A percentile compares a stretch with the other conserved stretches of the same genome.
phyloP scores from a whole-genome alignment of 2,113 vertebrate genomes.

The Lonchura striata region DNA sequence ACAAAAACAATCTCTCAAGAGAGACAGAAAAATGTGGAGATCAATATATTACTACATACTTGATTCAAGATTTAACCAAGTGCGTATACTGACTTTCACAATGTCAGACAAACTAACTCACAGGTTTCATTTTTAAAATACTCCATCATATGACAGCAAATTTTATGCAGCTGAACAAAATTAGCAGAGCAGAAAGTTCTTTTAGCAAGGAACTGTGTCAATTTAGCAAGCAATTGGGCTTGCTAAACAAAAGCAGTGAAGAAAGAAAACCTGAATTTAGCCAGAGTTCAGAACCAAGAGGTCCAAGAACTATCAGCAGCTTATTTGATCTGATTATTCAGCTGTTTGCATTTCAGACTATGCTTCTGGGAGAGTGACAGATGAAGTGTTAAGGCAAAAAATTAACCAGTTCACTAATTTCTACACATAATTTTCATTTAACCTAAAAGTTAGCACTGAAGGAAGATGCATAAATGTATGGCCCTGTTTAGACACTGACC shows the following conservation, averaged over 20 bases:
- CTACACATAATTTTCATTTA: background rate
- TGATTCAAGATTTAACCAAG: background rate
- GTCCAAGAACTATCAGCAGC: background rate
- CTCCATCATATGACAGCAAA: background rate
- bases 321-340: background rate
- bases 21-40: background rate
- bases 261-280: background rate
- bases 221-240: background rate
- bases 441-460: background rate
- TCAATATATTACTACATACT: background rate
- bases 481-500: background rate
- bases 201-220: background rate
- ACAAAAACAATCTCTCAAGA: background rate
- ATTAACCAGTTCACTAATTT: background rate
- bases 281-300: background rate
- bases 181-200: constrained; percentile 18
- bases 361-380: background rate
- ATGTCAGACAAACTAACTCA: background rate
- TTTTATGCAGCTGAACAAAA: background rate
- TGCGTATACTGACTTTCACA: background rate
- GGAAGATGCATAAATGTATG: background rate
- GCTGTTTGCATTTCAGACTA: background rate
- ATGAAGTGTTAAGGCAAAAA: background rate
- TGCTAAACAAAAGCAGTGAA: background rate
- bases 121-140: background rate